Evolutionary conservation across 2,888 invertebrate species (phyloP).

Genomic region (Pammene fasciana): DNA sequence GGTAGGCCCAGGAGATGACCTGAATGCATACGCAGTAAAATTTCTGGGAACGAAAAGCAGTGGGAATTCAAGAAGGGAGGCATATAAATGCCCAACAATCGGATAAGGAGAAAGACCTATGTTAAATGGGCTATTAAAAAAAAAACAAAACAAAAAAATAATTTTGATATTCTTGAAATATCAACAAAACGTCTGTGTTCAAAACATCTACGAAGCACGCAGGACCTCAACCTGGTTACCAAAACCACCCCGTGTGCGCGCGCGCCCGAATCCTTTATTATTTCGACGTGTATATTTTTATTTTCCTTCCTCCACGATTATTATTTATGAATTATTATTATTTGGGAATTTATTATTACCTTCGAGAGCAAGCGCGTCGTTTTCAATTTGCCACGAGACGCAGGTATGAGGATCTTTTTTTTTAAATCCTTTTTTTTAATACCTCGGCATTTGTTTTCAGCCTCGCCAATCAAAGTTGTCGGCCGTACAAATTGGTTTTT

Average conservation of each 20-base stretch:
- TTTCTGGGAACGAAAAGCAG: no score
- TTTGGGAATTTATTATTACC: slow-evolving; percentile 82
- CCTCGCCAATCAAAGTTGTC: slow-evolving; percentile 3
- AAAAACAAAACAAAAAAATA: no score
- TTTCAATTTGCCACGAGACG: slow-evolving; percentile 83
- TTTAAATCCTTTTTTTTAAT: slow-evolving; percentile 59
- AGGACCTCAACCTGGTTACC: slow-evolving; percentile 3
- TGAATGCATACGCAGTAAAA: no score
- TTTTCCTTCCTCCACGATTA: slow-evolving; percentile 80
- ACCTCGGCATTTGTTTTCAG: slow-evolving; percentile 70
- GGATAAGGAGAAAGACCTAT: no score
- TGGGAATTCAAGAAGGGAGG: no score
- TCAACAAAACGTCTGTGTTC: no score
- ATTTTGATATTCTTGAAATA: no score
- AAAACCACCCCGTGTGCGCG: slow-evolving; percentile 65
- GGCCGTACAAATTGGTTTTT: slow-evolving; percentile 71
- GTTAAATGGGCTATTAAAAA: no score
- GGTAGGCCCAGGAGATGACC: no score
- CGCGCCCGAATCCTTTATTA: slow-evolving; percentile 79
- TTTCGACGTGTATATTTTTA: slow-evolving; percentile 82
- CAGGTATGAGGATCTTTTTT: slow-evolving; percentile 57
- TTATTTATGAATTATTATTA: slow-evolving; percentile 84
- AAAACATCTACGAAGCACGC: no score
- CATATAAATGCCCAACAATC: no score
- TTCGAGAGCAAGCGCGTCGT: slow-evolving; percentile 76